A percentile compares a stretch with the other conserved stretches of the same genome.
These are phyloP conservation scores for Drymonia ruficornis DNA, from an alignment of 2,888 invertebrate species.

Conservation along the genomic window DNA sequence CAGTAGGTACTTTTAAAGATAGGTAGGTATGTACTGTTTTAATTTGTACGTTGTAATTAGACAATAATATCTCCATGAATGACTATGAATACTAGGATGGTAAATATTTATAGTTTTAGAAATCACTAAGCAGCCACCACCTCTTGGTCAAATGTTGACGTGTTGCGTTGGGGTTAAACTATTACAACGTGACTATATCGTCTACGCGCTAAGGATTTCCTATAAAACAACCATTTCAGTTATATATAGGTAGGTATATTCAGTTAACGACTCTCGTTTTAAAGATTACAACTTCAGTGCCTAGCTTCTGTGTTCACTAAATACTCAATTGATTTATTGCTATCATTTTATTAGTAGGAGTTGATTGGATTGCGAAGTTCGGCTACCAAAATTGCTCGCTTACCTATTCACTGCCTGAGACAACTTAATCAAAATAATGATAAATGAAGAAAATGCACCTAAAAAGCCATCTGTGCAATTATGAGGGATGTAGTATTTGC, in stretches of 20 bases:
- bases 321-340: conserved; percentile 21
- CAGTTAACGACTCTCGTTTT: too few species aligned
- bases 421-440: too few species aligned
- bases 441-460: too few species aligned
- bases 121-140: background rate
- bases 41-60: too few species aligned
- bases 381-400: too few species aligned
- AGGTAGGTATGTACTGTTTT: too few species aligned
- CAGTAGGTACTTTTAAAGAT: too few species aligned
- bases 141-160: background rate
- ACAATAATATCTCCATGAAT: too few species aligned
- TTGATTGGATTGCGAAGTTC: conserved; percentile 33
- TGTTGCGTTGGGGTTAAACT: conserved; percentile 46
- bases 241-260: background rate
- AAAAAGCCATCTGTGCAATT: too few species aligned
- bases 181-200: conserved; percentile 32
- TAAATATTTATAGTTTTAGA: background rate
- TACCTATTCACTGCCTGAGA: too few species aligned
- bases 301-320: conserved; percentile 14
- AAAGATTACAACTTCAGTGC: conserved; percentile 13
- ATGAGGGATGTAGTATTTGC: too few species aligned
- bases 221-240: background rate
- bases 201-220: conserved; percentile 11
- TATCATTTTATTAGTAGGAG: conserved; percentile 27
- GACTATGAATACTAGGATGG: too few species aligned